Evolutionary conservation across 2,797 vertebrate genomes (phyloP).

Genomic region (Acipenser oxyrinchus): DNA sequence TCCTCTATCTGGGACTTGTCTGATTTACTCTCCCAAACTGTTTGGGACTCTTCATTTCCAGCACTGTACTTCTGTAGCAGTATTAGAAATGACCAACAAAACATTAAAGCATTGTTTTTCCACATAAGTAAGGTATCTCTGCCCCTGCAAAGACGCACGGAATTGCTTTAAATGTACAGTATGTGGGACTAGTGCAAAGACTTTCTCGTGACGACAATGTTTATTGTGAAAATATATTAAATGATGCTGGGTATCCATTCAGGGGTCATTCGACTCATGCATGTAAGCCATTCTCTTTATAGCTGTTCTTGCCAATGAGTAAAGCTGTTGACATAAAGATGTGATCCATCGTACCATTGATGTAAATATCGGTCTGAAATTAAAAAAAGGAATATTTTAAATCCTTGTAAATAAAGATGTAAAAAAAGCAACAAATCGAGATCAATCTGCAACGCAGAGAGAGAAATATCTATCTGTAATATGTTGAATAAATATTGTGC

Average conservation of each 20-base stretch:
- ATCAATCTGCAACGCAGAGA: slow-evolving; percentile 71
- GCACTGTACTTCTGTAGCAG: neutral
- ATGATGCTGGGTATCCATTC: slow-evolving; percentile 19
- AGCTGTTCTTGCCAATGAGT: slow-evolving; percentile 68
- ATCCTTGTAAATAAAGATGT: slow-evolving; percentile 91
- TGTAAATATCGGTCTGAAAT: slow-evolving; percentile 72
- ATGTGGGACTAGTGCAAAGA: slow-evolving; percentile 13
- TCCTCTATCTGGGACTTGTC: too few relatives aligned
- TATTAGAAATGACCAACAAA: neutral
- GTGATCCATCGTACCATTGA: slow-evolving; percentile 85
- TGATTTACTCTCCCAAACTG: too few relatives aligned
- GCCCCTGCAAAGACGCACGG: slow-evolving; percentile 16
- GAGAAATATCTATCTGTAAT: slow-evolving; percentile 70
- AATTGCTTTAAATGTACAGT: slow-evolving; percentile 22
- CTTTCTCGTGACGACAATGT: slow-evolving; percentile 5
- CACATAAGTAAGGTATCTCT: slow-evolving; percentile 8
- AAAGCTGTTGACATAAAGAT: slow-evolving; percentile 72
- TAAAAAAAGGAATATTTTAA: slow-evolving; percentile 84
- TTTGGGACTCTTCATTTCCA: neutral
- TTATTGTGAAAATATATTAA: slow-evolving; percentile 14
- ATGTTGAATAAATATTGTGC: slow-evolving; percentile 96
- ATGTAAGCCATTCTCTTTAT: slow-evolving; percentile 66
- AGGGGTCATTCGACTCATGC: slow-evolving; percentile 62
- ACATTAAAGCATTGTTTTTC: too few relatives aligned
- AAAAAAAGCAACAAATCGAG: slow-evolving; percentile 71